Evolutionary conservation across 2,888 invertebrate species (phyloP).

Genomic region (Scelioninae gen. 2): DNA sequence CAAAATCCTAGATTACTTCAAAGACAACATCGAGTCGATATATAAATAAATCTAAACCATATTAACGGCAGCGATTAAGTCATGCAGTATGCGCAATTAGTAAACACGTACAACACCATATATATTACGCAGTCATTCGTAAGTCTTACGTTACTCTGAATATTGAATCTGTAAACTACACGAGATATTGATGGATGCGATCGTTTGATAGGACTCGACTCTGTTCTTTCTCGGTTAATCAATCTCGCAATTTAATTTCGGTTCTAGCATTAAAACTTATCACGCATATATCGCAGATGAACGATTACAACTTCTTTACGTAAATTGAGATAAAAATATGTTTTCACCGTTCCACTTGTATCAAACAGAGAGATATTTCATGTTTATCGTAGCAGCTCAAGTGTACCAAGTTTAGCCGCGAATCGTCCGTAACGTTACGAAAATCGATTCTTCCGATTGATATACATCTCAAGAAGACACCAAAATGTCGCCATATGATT

Average conservation of each 20-base stretch:
- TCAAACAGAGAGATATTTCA: not conserved
- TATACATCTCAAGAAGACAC: constrained; percentile 16
- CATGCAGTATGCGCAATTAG: too few species aligned
- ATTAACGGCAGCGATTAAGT: too few species aligned
- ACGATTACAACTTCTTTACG: not conserved
- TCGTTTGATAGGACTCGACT: constrained; percentile 6
- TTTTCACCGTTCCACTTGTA: not conserved
- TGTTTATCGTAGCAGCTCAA: not conserved
- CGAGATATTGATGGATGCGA: not conserved
- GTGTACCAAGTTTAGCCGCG: not conserved
- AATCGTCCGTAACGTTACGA: constrained; percentile 1
- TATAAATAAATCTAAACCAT: too few species aligned
- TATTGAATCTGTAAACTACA: not conserved
- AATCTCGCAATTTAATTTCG: not conserved
- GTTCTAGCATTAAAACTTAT: not conserved
- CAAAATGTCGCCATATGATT: constrained; percentile 28
- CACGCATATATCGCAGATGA: not conserved
- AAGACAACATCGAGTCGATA: too few species aligned
- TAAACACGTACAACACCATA: too few species aligned
- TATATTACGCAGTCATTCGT: not conserved
- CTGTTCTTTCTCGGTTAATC: constrained; percentile 5
- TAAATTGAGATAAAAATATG: too few species aligned
- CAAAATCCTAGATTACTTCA: too few species aligned
- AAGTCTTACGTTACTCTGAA: not conserved
- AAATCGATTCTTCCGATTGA: not conserved